These are phyloP conservation scores for Clostera curtula DNA, from an alignment of 2,888 invertebrate species.

Conservation along the genomic window DNA sequence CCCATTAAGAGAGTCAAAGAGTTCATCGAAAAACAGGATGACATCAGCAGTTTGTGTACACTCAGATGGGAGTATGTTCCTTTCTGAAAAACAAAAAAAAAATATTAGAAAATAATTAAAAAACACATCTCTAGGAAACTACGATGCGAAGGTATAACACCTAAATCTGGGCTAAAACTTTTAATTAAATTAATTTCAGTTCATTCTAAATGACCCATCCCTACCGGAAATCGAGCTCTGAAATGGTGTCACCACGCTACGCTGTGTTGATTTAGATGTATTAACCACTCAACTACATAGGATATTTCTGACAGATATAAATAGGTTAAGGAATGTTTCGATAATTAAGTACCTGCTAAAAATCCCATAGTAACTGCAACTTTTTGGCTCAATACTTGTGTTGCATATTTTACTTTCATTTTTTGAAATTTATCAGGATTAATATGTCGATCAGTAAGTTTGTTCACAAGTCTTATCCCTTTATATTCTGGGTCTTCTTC, in stretches of 20 bases:
- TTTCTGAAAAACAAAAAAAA: slow-evolving; percentile 10
- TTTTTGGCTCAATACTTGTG: slow-evolving; percentile 8
- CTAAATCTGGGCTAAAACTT: no score
- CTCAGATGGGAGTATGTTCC: slow-evolving; percentile 13
- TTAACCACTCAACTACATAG: no score
- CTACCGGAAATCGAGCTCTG: no score
- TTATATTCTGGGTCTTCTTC: not conserved
- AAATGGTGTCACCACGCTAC: no score
- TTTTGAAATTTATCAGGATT: slow-evolving; percentile 1
- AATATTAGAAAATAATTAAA: no score
- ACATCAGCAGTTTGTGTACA: slow-evolving; percentile 17
- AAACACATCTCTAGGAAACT: no score
- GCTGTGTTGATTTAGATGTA: no score
- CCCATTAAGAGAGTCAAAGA: slow-evolving; percentile 17
- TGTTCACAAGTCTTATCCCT: not conserved
- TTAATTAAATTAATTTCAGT: no score
- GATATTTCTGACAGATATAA: no score
- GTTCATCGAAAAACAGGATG: slow-evolving; percentile 17
- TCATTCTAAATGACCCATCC: no score
- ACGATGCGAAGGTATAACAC: no score
- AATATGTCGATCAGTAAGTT: not conserved
- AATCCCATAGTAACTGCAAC: slow-evolving; percentile 23
- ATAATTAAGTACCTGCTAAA: slow-evolving; percentile 20
- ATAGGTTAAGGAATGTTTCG: no score
- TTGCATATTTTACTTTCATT: slow-evolving; percentile 4